Percentiles rank a stretch among this genome's conserved stretches.
phyloP scores from a whole-genome alignment of 2,797 vertebrate genomes.

The Sciurus carolinensis region DNA sequence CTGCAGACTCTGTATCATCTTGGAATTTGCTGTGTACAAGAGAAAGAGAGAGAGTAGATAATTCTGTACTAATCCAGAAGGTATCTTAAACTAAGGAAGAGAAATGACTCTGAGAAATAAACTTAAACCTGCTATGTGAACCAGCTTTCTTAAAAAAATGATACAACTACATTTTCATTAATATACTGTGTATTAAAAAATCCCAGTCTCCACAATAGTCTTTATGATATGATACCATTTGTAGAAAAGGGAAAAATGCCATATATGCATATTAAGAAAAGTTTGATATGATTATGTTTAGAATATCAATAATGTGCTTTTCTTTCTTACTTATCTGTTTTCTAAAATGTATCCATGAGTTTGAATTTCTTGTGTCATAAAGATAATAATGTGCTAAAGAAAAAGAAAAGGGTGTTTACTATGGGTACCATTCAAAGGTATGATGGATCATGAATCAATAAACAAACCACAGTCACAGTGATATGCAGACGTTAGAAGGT shows the following conservation, averaged over 20 bases:
- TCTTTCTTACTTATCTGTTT: constrained; percentile 26
- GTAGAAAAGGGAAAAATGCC: constrained; percentile 20
- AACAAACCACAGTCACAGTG: not conserved
- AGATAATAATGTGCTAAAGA: not conserved
- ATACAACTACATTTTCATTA: not conserved
- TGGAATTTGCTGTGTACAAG: not conserved
- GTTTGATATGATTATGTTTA: not conserved
- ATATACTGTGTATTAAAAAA: not conserved
- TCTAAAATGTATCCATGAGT: not conserved
- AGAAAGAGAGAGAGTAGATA: not conserved
- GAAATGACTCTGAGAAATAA: not conserved
- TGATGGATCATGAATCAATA: not conserved
- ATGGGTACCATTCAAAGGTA: not conserved
- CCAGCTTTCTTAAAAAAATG: constrained; percentile 4
- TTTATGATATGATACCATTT: constrained; percentile 26
- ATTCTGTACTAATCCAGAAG: not conserved
- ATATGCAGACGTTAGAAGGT: not conserved
- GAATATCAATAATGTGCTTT: not conserved
- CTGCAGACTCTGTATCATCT: too few species aligned
- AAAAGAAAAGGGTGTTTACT: not conserved
- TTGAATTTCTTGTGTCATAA: constrained; percentile 18
- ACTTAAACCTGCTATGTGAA: not conserved
- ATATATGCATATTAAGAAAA: not conserved
- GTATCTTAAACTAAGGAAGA: not conserved
- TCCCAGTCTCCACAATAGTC: not conserved